Conservation (phyloP, 2,113 vertebrate species). For the Zosterops pallidus region DNA sequence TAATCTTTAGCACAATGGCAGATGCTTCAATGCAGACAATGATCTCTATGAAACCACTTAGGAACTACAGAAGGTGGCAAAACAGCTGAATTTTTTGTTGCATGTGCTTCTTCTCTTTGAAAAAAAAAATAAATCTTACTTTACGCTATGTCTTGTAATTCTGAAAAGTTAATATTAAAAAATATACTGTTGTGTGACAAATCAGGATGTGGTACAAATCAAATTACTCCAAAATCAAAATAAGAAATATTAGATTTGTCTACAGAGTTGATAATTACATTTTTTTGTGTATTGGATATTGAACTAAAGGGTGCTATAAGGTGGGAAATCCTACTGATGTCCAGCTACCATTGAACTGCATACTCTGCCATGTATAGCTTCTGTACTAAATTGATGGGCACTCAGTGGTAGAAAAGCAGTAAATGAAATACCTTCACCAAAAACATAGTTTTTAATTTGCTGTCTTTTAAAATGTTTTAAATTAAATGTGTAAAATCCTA, state of each 20-base stretch:
- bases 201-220: neutral
- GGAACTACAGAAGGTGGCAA: neutral
- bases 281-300: neutral
- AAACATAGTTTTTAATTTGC: accelerated
- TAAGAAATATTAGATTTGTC: neutral
- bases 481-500: neutral
- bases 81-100: neutral
- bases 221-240: neutral
- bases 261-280: neutral
- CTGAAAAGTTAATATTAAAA: neutral
- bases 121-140: neutral
- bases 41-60: neutral
- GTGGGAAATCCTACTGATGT: neutral
- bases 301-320: neutral
- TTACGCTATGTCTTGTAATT: neutral
- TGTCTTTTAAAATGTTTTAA: neutral
- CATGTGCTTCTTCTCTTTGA: neutral
- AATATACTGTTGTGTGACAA: neutral
- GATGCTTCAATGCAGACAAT: neutral
- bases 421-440: accelerated
- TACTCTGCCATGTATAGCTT: neutral
- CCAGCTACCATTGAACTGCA: neutral
- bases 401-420: neutral
- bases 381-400: neutral
- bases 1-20: neutral